phyloP scores from a whole-genome alignment of 2,113 vertebrate species.

The Pithys albifrons region DNA sequence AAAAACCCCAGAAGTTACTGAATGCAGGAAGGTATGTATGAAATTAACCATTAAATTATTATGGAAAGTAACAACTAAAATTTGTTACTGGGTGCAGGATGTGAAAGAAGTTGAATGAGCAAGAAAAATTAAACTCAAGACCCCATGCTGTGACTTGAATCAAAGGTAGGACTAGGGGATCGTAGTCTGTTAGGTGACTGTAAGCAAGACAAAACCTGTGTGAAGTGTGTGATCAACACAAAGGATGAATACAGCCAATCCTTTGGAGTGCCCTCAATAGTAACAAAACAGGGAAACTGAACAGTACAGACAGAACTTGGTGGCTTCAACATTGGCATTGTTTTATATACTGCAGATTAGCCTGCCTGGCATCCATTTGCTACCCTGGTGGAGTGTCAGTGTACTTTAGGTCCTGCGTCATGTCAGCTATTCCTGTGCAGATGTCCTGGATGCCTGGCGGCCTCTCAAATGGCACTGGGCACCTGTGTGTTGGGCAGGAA shows the following conservation, averaged over 20 bases:
- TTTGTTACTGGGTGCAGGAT: not conserved
- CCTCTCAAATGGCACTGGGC: slow-evolving; percentile 16
- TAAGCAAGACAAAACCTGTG: not conserved
- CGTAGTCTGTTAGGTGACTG: not conserved
- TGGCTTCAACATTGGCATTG: not conserved
- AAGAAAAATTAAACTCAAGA: not conserved
- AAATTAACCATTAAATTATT: not conserved
- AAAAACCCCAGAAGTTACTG: not conserved
- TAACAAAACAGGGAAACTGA: not conserved
- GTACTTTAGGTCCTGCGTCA: slow-evolving; percentile 19
- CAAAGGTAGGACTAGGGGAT: not conserved
- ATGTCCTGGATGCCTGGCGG: not conserved
- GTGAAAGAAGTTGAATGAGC: not conserved
- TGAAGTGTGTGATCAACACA: not conserved
- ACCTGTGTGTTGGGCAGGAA: not conserved
- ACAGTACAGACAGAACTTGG: not conserved
- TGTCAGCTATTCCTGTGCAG: slow-evolving; percentile 30
- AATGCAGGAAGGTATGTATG: not conserved
- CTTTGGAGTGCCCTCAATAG: not conserved
- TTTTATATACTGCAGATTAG: not conserved
- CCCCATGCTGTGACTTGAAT: not conserved
- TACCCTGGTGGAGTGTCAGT: not conserved
- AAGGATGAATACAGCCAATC: not conserved
- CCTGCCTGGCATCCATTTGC: not conserved
- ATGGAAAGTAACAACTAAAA: not conserved